Conservation (phyloP, 2,888 invertebrate species). For the Scaptomyza tumidula region DNA sequence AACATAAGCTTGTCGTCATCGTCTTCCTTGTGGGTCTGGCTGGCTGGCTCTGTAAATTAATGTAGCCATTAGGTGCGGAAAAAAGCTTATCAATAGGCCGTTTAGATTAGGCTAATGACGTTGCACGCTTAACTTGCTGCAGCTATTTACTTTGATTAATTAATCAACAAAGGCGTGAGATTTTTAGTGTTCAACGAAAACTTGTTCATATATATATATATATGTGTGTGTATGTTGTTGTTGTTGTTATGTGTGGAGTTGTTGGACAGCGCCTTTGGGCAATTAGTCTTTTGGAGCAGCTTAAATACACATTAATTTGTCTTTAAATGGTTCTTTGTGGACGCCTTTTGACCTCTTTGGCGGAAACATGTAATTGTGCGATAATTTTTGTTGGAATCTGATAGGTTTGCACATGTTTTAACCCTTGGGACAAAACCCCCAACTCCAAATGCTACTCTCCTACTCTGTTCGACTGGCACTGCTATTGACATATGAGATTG, state of each 20-base stretch:
- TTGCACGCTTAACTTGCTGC: slow-evolving; percentile 32
- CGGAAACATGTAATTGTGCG: slow-evolving; percentile 46
- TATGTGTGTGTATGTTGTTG: slow-evolving; percentile 6
- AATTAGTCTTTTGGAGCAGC: slow-evolving; percentile 78
- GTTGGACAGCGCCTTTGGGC: slow-evolving; percentile 49
- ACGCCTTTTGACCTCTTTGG: slow-evolving; percentile 35
- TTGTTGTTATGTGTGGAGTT: no score
- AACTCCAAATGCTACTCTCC: not conserved
- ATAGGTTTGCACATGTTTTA: slow-evolving; percentile 57
- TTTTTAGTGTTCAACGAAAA: slow-evolving; percentile 47
- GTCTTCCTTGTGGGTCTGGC: slow-evolving; percentile 28
- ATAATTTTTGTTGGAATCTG: slow-evolving; percentile 61
- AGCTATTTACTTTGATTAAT: slow-evolving; percentile 81
- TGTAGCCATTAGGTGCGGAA: slow-evolving; percentile 78
- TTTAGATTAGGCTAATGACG: slow-evolving; percentile 81
- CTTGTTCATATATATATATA: slow-evolving; percentile 11
- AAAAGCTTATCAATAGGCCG: slow-evolving; percentile 77
- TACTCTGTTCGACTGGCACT: slow-evolving; percentile 39
- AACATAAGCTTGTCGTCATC: slow-evolving; percentile 14
- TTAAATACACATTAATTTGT: slow-evolving; percentile 79
- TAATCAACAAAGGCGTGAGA: slow-evolving; percentile 78
- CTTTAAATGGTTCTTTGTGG: slow-evolving; percentile 61
- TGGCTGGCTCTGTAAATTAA: slow-evolving; percentile 56
- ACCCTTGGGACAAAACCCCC: slow-evolving; percentile 8
- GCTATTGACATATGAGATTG: slow-evolving; percentile 82